These are phyloP conservation scores for Aurelia aurita DNA, from an alignment of 30 jellyfish, hydroid and myxozoan genomes.

Conservation along the genomic window DNA sequence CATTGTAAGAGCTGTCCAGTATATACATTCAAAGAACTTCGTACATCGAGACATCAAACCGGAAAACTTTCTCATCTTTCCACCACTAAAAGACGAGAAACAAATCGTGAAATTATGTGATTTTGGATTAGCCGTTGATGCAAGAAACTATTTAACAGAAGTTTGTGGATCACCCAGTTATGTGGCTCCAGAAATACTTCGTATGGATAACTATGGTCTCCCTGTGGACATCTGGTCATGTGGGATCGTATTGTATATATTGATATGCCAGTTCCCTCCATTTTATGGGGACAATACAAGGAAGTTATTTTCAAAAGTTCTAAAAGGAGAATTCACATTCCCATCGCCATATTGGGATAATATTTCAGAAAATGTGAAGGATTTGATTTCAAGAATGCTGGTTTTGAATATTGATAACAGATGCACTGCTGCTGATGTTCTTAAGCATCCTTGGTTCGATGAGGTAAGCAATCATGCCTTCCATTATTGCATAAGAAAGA, in stretches of 20 bases:
- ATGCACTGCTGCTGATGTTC: slow-evolving; percentile 59
- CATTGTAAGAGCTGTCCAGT: slow-evolving; percentile 64
- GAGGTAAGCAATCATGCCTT: slow-evolving; percentile 13
- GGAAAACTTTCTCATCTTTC: slow-evolving; percentile 74
- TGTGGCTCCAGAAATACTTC: slow-evolving; percentile 90
- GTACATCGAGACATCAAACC: slow-evolving; percentile 91
- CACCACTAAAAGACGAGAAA: neutral
- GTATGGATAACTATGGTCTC: slow-evolving; percentile 73
- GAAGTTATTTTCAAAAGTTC: slow-evolving; percentile 52
- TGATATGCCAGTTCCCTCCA: slow-evolving; percentile 88
- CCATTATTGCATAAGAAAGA: too few species aligned
- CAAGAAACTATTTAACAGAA: slow-evolving; percentile 37
- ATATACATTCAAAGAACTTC: slow-evolving; percentile 56
- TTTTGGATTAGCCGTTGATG: slow-evolving; percentile 81
- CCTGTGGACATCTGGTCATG: slow-evolving; percentile 93
- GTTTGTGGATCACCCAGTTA: slow-evolving; percentile 94
- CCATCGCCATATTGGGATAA: slow-evolving; percentile 85
- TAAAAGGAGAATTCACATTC: slow-evolving; percentile 55
- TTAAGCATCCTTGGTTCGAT: slow-evolving; percentile 77
- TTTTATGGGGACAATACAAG: slow-evolving; percentile 65
- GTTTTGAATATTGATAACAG: slow-evolving; percentile 54
- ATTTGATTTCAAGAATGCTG: slow-evolving; percentile 66
- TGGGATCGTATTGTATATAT: slow-evolving; percentile 75
- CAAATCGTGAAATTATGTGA: slow-evolving; percentile 73
- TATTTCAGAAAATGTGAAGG: slow-evolving; percentile 71